These are phyloP conservation scores for Manacus vitellinus DNA, from an alignment of 2,113 vertebrate genomes.

Conservation along the genomic window DNA sequence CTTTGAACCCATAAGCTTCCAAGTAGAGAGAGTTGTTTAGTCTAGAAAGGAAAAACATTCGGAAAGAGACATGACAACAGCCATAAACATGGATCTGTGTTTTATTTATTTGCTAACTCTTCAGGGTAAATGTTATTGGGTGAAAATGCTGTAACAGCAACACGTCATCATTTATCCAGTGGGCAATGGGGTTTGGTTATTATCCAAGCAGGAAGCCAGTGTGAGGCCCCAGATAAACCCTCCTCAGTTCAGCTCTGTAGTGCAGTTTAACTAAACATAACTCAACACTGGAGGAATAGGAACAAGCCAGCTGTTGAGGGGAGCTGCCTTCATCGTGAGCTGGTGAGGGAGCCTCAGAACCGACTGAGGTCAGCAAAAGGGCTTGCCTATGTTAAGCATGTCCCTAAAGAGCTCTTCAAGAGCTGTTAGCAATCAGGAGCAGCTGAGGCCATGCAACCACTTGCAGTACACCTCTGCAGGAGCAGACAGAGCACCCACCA, in stretches of 20 bases:
- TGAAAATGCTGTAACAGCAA: background rate
- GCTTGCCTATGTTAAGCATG: background rate
- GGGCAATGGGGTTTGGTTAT: background rate
- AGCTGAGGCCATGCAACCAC: background rate
- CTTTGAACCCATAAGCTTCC: background rate
- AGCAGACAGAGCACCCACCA: background rate
- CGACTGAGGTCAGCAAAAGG: background rate
- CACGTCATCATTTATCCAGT: background rate
- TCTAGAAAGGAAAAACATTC: constrained; percentile 11
- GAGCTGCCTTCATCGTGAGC: background rate
- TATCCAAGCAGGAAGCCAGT: background rate
- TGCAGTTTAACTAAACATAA: background rate
- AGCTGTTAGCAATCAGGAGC: background rate
- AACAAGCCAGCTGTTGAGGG: background rate
- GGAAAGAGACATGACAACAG: background rate
- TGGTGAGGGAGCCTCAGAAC: background rate
- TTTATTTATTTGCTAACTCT: constrained; percentile 1
- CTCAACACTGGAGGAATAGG: background rate
- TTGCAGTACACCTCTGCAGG: background rate
- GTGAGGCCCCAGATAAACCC: background rate
- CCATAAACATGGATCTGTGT: background rate
- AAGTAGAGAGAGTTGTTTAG: constrained; percentile 22
- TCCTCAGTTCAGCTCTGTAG: background rate
- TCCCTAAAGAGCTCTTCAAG: background rate
- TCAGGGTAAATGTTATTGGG: background rate